Evolutionary conservation across 2,888 invertebrate species (phyloP), one percentile per base, ranked within the genome.

Genomic region (Hololepta plana): DNA sequence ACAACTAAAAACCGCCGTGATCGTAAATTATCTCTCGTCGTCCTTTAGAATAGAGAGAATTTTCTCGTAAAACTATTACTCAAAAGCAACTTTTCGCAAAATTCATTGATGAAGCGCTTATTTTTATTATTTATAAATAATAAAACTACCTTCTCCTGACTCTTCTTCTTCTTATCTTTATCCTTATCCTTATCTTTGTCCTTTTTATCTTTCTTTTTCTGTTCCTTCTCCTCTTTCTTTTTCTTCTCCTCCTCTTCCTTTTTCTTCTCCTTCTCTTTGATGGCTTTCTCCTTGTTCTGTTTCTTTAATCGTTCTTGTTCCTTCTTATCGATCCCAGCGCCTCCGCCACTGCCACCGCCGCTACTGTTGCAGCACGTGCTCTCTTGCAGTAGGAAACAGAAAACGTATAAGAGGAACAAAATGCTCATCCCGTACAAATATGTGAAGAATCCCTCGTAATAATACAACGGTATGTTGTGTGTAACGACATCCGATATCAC

Each of bases 401-500:
- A 88, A 39, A 88, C 87, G 63, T 88, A 90, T 41, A 88, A 65
- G 50, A 90, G 67, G 63, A 90, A 90, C 44, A 88, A 63, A 57
- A 90, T 85, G 61, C 87, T 87, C 63, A 79, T 74, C 46, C 87
- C 84, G 57, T 88, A 90, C 36, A 90, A 66, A 60, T 88, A 90
- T 37, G 87, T 85, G 65, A 88, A 90, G 67, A 88, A 87, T 41
- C 85, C 87, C 67, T 90, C 88, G 59, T 87, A 90, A 62, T 87
- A 90, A 57, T 81, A 79, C 36, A 84, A 71, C 37, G 88, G 88
- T 41, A 90, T 67, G 56, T 80, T 81, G 61, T 85, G 81, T 39
- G 88, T 88, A 49, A 87, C 81, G 47, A 88, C 85, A 62, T 93
- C 88, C 47, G 90, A 85, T 56, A 91, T 76, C 45, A 91, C 87